Percentiles rank a stretch among this genome's conserved stretches.
phyloP scores from a whole-genome alignment of 1,140 invertebrate genomes.

The Asobara japonica region DNA sequence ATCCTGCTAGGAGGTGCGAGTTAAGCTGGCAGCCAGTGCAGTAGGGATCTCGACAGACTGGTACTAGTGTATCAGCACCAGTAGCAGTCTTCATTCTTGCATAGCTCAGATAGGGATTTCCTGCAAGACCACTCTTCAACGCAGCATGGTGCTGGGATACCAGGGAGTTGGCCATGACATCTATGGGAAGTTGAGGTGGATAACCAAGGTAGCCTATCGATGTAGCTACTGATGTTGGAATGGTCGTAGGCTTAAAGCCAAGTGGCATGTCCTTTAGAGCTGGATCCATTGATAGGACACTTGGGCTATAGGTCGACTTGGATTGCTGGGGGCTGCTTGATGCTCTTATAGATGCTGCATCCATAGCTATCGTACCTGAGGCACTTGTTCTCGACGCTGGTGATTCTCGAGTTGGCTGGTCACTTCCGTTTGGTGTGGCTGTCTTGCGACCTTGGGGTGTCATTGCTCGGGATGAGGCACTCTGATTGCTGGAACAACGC shows the following conservation, averaged over 20 bases:
- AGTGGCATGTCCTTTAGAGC: constrained; percentile 73
- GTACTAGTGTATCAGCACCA: constrained; percentile 69
- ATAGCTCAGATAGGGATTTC: constrained; percentile 79
- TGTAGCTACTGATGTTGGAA: constrained; percentile 68
- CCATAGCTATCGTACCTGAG: constrained; percentile 36
- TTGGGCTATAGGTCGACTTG: constrained; percentile 62
- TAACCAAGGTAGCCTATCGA: constrained; percentile 63
- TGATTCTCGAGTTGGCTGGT: constrained; percentile 57
- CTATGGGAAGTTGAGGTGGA: constrained; percentile 71
- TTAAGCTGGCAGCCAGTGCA: constrained; percentile 90
- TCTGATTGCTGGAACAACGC: constrained; percentile 73
- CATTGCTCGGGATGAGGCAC: constrained; percentile 71
- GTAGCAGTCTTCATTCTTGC: constrained; percentile 74
- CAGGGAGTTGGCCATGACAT: constrained; percentile 77
- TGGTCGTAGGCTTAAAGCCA: constrained; percentile 71
- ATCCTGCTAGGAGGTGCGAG: constrained; percentile 74
- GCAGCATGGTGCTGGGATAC: constrained; percentile 78
- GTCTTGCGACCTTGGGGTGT: constrained; percentile 70
- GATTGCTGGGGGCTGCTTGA: constrained; percentile 63
- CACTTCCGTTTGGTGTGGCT: constrained; percentile 57
- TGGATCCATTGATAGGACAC: constrained; percentile 63
- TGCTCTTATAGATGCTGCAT: constrained; percentile 16
- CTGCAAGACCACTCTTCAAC: constrained; percentile 70
- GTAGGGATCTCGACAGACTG: constrained; percentile 89
- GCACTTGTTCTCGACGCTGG: constrained; percentile 56